Base-by-base conservation (phyloP, 2,888 invertebrate genomes). In the Polydrusus tereticollis region DNA sequence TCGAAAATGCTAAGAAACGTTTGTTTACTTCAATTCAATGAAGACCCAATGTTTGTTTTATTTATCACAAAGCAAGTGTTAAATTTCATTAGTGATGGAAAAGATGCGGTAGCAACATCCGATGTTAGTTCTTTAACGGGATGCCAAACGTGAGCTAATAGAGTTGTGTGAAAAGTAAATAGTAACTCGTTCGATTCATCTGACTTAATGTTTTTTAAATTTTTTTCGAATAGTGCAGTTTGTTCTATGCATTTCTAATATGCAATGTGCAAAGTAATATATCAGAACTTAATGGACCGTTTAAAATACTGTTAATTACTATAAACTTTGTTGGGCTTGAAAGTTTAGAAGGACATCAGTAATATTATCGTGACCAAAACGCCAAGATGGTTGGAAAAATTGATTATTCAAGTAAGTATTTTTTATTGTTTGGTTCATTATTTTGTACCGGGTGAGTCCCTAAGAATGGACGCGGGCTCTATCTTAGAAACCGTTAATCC, bases 371-470 rank as follows among this genome's bases (percentile, higher is more conserved):
- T 23, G 18, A 52, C 18, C 8, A 57, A n/a, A 29, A 18, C 6
- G 16, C 18, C 36, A 47, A 45, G 38, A 79, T 79, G 79, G 79
- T 79, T 62, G 79, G 78, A 50, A 77, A 76, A 74, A 66, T 78
- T n/a, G 77, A 79, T 75, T 79, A 79, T 74, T 78, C 78, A 5
- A 77, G 79, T 79, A 72, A 78, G 79, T 77, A 66, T 50, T 21
- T 29, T 29, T 55, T 4, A 10, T 36, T 8, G 2, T 6, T 36
- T 36, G 10, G 7, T 7, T 7, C 29, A 29, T 4, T 7, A 4
- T 4, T 7, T 29, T 29, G 5, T 4, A 29, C 29, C 29, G n/a
- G n/a, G n/a, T n/a, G n/a, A n/a, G n/a, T n/a, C n/a, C n/a, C n/a
- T n/a, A n/a, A n/a, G n/a, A n/a, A n/a, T n/a, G n/a, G n/a, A n/a